Evolutionary conservation across 2,113 vertebrate species (phyloP), one percentile per base, ranked within the genome.

Genomic region (Esox niger): DNA sequence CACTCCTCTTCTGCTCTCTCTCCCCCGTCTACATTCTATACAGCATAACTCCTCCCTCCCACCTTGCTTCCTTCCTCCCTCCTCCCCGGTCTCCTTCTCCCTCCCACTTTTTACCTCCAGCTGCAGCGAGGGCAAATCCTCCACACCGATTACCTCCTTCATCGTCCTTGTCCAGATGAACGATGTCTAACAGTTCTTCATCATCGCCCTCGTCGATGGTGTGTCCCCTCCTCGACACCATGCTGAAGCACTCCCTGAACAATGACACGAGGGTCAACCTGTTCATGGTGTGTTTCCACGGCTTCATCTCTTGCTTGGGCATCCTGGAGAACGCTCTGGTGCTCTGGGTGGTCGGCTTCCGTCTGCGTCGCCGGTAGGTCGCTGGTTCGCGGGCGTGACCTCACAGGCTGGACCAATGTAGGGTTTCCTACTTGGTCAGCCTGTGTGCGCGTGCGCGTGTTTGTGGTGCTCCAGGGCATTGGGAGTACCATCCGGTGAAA

Each of bases 241-340:
- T 91, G 91, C 69, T 30, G 38, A 2, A 64, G 2, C 56, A 80
- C 54, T 56, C 21, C 30, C 6, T 64, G 2, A 81, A 82, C 73
- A 87, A 75, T 38, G 67, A 76, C 74, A 78, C 33, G 0, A 3
- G 52, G 4, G 76, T 26, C 25, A 87, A 91, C 71, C 20, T 85
- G 33, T 74, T 3, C 0, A 77, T 91, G 0, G 88, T 93, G 64
- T 52, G 68, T 55, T n/a, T 94, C 64, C 92, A 87, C 0, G 89
- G 88, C 13, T 38, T 93, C 71, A 77, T 91, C 1, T 89, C 89
- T 4, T 64, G 85, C 62, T 64, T 98, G 2, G 95, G 96, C 8
- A 86, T 95, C 66, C 68, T 97, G 74, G 96, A 96, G 54, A 98
- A 98, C 0, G 91, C 93, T 13, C 78, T 98, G 0, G 92, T 98